These are phyloP conservation scores for Melinopterus prodromus DNA, from an alignment of 2,888 invertebrate species.

Conservation along the genomic window DNA sequence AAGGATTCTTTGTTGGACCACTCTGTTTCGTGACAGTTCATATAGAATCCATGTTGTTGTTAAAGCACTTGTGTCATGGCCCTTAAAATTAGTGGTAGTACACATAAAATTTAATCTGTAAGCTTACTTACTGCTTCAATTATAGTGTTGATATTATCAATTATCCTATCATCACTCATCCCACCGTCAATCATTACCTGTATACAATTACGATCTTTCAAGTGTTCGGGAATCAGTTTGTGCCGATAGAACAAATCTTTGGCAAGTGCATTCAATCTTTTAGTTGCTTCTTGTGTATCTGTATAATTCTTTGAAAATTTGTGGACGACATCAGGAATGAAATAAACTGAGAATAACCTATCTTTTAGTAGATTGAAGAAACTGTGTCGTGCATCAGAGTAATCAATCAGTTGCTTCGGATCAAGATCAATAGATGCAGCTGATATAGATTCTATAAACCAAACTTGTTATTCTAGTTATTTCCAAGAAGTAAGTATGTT, in stretches of 20 bases:
- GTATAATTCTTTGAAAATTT: not conserved
- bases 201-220: not conserved
- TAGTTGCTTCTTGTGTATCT: not conserved
- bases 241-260: not conserved
- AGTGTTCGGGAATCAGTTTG: not conserved
- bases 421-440: not conserved
- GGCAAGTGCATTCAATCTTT: not conserved
- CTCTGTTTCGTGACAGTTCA: not conserved
- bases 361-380: not conserved
- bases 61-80: not conserved
- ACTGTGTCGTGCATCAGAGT: not conserved
- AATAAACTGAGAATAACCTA: not conserved
- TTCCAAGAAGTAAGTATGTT: too few species aligned
- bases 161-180: not conserved
- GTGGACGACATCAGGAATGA: not conserved
- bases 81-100: not conserved
- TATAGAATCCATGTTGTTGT: not conserved
- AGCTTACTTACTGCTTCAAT: not conserved
- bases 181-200: not conserved
- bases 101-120: not conserved
- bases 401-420: not conserved
- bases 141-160: not conserved
- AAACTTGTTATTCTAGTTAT: not conserved
- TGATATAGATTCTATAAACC: not conserved
- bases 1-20: not conserved